phyloP scores from a whole-genome alignment of 2,888 invertebrate species.

The Epiblema foenella region DNA sequence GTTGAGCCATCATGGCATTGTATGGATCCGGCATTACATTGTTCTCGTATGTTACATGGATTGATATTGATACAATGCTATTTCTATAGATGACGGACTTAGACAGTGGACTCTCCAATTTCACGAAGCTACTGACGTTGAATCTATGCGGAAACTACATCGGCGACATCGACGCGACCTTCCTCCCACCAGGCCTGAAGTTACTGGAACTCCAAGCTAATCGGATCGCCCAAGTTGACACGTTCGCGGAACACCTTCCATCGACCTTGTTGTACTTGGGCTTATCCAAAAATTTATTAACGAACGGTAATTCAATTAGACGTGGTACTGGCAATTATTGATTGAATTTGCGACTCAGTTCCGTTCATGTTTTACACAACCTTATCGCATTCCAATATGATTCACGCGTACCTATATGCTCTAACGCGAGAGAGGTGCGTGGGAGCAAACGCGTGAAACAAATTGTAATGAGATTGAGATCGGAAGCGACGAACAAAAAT shows the following conservation, averaged over 20 bases:
- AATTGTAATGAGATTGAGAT: background rate
- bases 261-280: conserved; percentile 77
- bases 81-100: conserved; percentile 77
- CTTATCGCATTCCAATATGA: background rate
- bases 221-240: conserved; percentile 64
- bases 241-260: conserved; percentile 68
- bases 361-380: background rate
- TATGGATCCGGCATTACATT: no score
- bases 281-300: conserved; percentile 78
- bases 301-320: conserved; percentile 55
- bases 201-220: conserved; percentile 82
- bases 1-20: no score
- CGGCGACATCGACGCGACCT: conserved; percentile 59
- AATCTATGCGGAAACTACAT: conserved; percentile 77
- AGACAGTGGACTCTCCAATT: conserved; percentile 68
- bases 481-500: background rate
- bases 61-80: background rate
- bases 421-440: background rate
- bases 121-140: conserved; percentile 70
- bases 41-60: no score
- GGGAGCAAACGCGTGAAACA: background rate
- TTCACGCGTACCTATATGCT: background rate
- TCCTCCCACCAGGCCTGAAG: conserved; percentile 70
- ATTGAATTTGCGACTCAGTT: background rate
- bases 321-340: conserved; percentile 1